phyloP scores from a whole-genome alignment of 2,113 vertebrate species.

The Indicator maculatus region DNA sequence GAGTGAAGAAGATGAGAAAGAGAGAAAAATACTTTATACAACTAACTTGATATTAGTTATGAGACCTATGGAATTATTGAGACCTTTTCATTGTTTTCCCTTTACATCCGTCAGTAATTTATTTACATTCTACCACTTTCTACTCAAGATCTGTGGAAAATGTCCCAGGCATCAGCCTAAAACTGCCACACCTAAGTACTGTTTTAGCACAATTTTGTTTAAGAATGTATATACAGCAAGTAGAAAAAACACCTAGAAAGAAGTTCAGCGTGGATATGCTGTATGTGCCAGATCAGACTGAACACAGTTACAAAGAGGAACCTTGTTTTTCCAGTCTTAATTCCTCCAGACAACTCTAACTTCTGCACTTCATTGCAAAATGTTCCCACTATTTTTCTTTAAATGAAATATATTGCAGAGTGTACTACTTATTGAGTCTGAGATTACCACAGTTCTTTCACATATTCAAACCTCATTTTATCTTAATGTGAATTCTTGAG shows the following conservation, averaged over 20 bases:
- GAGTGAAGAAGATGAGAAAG: no score
- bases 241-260: not conserved
- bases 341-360: not conserved
- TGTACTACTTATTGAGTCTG: not conserved
- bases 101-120: no score
- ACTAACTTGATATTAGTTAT: no score
- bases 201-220: not conserved
- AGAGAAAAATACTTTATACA: no score
- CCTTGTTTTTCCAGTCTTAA: not conserved
- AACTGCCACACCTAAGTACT: not conserved
- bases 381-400: constrained; percentile 10
- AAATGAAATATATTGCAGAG: constrained; percentile 10
- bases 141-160: no score
- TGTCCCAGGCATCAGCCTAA: no score
- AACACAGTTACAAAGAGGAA: not conserved
- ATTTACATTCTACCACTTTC: no score
- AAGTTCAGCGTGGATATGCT: not conserved
- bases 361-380: not conserved
- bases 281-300: not conserved
- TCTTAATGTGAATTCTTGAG: not conserved
- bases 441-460: not conserved
- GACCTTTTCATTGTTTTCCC: no score
- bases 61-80: no score
- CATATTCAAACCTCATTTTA: not conserved
- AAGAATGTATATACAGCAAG: not conserved